Base-by-base conservation (phyloP, 92 coral and sea anemone genomes). In the Phenganax subtilis region DNA sequence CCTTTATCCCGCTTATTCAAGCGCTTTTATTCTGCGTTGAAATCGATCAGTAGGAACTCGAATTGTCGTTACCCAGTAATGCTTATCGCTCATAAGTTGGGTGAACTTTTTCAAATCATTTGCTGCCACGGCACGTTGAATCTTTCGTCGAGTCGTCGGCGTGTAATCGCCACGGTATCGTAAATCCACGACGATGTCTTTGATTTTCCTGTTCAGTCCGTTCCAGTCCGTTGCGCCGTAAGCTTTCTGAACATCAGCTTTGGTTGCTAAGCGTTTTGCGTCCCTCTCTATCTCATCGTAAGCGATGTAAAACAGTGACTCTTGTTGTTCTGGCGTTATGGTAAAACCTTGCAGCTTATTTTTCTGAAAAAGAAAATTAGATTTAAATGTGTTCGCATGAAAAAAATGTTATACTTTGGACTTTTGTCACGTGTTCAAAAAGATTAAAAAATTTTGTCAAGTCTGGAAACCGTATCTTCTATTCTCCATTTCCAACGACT, bases 141-240 rank as follows among this genome's bases (percentile, higher is more conserved):
- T 83, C 62, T 61, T 31, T 25, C 51, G 7, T 27, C 86, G 82
- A 17, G 86, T 17, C 9, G 55, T 15, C 12, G 86, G 76, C 12
- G 86, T 83, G 86, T 75, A 83, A 51, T 83, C 86, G 30, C 86
- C 86, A 15, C 86, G 77, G 63, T 83, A 83, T 12, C 66, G 75
- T 71, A 83, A 54, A 55, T 83, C 86, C 7, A 83, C 72, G 64
- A 83, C 59, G 37, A 83, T 12, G 15, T 83, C 86, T 65, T 83
- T 83, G 60, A 83, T 83, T 8, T 60, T 65, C 15, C 71, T 77
- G 66, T 60, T 55, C 60, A 83, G 75, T 12, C 55, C 8, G 55
- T 47, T 53, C 86, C 86, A 83, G 82, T 83, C 3, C 51, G 86
- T 83, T 31, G 6, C 75, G 17, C 86, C 86, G 75, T 83, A 75